Evolutionary conservation across 92 coral and sea anemone genomes (phyloP), one percentile per base, ranked within the genome.

Genomic region (Parazoanthus swiftii): DNA sequence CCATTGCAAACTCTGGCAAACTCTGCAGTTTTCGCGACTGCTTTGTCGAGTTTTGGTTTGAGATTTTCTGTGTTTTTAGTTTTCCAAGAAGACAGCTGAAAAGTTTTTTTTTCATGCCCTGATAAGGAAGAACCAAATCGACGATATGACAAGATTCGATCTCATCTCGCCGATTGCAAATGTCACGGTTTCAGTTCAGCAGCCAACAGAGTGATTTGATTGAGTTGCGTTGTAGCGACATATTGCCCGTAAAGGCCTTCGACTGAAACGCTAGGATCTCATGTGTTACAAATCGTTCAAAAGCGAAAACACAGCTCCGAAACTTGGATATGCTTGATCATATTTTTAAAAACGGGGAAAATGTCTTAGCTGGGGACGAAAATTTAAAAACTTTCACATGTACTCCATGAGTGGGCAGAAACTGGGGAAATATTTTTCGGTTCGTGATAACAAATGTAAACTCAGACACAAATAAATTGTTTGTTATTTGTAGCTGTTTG

Each of bases 391-490:
- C 72, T 59, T 20, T 35, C 5, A 81, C 26, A 8, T 25, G 48
- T 8, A 80, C 54, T 35, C 20, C 35, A 81, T 65, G 74, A 6
- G 74, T 7, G 73, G 74, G 73, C 39, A 63, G 20, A 81, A 9
- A 81, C 63, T 80, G 15, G 46, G 50, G 9, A 15, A 80, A 37
- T 8, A 56, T 79, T 33, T 81, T 8, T 42, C 25, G 8, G 80
- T 56, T 20, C 54, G 85, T 81, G 74, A 81, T 59, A 38, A 37
- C 15, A 2, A 2, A 81, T 81, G 85, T 38, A 81, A 63, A 21
- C 54, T 81, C 48, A 37, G 25, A 37, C 48, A 11, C 4, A 63
- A 63, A 63, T 23, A 1, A 56, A 16, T 81, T 37, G 71, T 81
- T 63, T 81, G 58, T 23, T 13, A 36, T 76, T 79, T 79, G 74